Evolutionary conservation across 2,888 invertebrate species (phyloP).

Genomic region (Chrysopilus asiliformis): DNA sequence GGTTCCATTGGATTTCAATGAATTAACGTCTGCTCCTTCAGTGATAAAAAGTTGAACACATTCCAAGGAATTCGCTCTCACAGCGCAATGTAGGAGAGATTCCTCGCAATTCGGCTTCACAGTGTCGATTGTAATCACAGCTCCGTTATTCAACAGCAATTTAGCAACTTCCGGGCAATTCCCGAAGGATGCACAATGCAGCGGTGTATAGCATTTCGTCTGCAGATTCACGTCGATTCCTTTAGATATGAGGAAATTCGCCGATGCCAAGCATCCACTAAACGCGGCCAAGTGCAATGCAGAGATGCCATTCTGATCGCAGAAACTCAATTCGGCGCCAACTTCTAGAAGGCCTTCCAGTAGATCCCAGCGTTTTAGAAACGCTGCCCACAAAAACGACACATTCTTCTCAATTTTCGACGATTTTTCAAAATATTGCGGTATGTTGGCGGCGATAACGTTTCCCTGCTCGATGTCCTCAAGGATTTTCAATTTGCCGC

Average conservation of each 20-base stretch:
- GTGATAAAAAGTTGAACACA: constrained; percentile 63
- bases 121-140: constrained; percentile 53
- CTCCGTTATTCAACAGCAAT: constrained; percentile 58
- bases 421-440: constrained; percentile 41
- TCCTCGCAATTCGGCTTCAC: constrained; percentile 57
- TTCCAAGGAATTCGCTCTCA: constrained; percentile 69
- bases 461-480: constrained; percentile 62
- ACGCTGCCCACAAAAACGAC: constrained; percentile 60
- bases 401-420: constrained; percentile 56
- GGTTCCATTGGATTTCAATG: constrained; percentile 59
- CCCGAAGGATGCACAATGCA: constrained; percentile 84
- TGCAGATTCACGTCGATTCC: constrained; percentile 56
- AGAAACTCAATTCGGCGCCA: constrained; percentile 59
- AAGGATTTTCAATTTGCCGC: constrained; percentile 52
- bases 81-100: constrained; percentile 71
- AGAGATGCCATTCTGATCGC: constrained; percentile 58
- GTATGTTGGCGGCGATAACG: constrained; percentile 43
- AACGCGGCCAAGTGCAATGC: constrained; percentile 66
- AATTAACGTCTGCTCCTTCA: constrained; percentile 62
- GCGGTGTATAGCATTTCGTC: constrained; percentile 61
- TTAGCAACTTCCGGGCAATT: constrained; percentile 69
- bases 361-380: constrained; percentile 53
- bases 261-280: constrained; percentile 59
- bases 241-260: constrained; percentile 51
- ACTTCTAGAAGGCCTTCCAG: constrained; percentile 46